Evolutionary conservation across 1,140 invertebrate genomes (phyloP), one percentile per base, ranked within the genome.

Genomic region (Streblospio benedicti): DNA sequence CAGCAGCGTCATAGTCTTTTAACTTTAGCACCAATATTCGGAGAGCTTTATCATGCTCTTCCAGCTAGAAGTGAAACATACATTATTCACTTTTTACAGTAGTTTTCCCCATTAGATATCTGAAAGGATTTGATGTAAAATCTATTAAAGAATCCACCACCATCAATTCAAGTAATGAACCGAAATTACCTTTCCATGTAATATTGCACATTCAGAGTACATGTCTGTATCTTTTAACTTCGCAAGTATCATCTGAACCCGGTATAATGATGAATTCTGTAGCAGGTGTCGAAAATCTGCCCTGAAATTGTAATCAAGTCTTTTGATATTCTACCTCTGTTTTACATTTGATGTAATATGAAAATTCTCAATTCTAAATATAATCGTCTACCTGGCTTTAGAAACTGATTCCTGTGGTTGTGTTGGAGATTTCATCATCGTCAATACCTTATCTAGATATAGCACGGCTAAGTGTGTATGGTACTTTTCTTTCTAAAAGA

Each of bases 31-130:
- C 79, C n/a, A 81, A 67, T 51, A 82, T 78, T 25, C 71, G 65
- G n/a, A 82, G 62, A 1, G 81, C 80, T 66, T 81, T 81, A 44
- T 80, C 78, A 71, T 82, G 81, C 53, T 82, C 79, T 64, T 80
- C 79, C 28, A 81, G 60, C 80, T 81, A 69, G 33, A 59, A 67
- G 41, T 52, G 61, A 6, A 55, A 58, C 45, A 55, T 3, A 45
- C 12, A 9, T 20, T 32, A 6, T 14, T 35, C 25, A 27, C 30
- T 23, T 23, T 59, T 38, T 6, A 33, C 2, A 54, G 14, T 64
- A 50, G n/a, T 41, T 18, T 41, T 41, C 35, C n/a, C n/a, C 35
- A n/a, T n/a, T n/a, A n/a, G n/a, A n/a, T n/a, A n/a, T n/a, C n/a
- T n/a, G n/a, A n/a, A n/a, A n/a, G n/a, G n/a, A n/a, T n/a, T n/a